These are phyloP conservation scores for Atherinosoma microstoma DNA, from an alignment of 2,797 vertebrate genomes.

Conservation along the genomic window DNA sequence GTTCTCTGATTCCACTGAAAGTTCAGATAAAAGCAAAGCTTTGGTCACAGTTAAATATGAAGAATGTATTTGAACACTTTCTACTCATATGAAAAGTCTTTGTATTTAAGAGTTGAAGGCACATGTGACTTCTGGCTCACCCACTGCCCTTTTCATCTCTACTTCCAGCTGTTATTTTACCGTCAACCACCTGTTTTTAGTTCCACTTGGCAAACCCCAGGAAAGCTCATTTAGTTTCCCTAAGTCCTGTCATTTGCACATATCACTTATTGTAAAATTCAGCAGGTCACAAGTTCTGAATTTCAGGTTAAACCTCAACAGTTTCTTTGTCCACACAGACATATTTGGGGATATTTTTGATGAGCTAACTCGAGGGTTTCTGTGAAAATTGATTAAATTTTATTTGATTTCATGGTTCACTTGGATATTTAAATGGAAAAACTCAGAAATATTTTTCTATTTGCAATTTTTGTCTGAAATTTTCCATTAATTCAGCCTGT, in stretches of 20 bases:
- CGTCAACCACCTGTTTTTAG: constrained; percentile 18
- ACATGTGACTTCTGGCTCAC: constrained; percentile 18
- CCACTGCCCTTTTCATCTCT: constrained; percentile 14
- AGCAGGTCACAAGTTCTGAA: background rate
- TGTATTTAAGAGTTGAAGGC: background rate
- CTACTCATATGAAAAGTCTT: constrained; percentile 15
- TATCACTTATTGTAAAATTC: background rate
- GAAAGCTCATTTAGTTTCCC: background rate
- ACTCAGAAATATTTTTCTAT: background rate
- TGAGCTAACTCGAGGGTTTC: background rate
- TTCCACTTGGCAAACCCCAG: background rate
- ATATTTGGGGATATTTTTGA: background rate
- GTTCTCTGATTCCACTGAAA: background rate
- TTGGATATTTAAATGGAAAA: background rate
- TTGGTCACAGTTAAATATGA: background rate
- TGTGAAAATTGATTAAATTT: background rate
- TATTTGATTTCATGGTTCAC: background rate
- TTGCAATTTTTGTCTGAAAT: background rate
- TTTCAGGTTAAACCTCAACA: background rate
- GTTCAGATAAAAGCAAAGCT: constrained; percentile 3
- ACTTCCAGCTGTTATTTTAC: constrained; percentile 17
- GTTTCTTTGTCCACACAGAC: background rate
- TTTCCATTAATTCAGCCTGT: background rate
- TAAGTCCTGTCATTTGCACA: constrained; percentile 31
- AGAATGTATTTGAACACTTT: background rate